Base-by-base conservation (phyloP, 1,140 invertebrate species). In the Drosophila tristis region DNA sequence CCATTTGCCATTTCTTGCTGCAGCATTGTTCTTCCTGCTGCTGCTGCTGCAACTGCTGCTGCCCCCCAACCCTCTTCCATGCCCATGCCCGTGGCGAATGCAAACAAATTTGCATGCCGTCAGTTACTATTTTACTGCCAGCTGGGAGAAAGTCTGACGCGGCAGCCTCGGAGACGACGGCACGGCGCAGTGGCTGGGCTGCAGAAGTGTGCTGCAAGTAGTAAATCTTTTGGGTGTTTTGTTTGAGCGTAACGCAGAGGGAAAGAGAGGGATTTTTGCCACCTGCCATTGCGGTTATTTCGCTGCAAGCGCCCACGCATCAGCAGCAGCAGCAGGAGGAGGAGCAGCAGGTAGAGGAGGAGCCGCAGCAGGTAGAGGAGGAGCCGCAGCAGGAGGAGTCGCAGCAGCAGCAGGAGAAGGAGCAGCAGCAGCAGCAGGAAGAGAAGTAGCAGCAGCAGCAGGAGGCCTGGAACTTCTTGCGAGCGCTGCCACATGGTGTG, bases 31-130 rank as follows among this genome's bases (percentile, higher is more conserved):
- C 54, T 44, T 48, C 61, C 48, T 59, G 47, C 61, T 51, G 15
- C 61, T 56, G 43, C 57, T 74, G 59, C 51, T 60, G 53, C 53
- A 20, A 20, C 20, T 20, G 20, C 20, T 20, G 16, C 16, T 20
- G 0, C 20, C 20, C 20, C 20, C 20, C 20, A 20, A 2, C 16
- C 16, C 16, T 20, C 1, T 20, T 1, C 20, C 20, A 20, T 16
- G 20, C 20, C 20, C 50, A 45, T 78, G 60, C 76, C 58, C 59
- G 25, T 44, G 80, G 60, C 67, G 79, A 89, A 89, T 89, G 84
- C 84, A 89, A 89, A 89, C 84, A 89, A 89, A 89, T 89, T 89
- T 89, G 84, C 84, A 89, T 89, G 84, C 84, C 84, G 84, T 89
- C 84, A 89, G 84, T 89, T 89, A 89, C 76, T 89, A 89, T 89